phyloP scores from a whole-genome alignment of 2,888 invertebrate species.

The Drosophila differens region DNA sequence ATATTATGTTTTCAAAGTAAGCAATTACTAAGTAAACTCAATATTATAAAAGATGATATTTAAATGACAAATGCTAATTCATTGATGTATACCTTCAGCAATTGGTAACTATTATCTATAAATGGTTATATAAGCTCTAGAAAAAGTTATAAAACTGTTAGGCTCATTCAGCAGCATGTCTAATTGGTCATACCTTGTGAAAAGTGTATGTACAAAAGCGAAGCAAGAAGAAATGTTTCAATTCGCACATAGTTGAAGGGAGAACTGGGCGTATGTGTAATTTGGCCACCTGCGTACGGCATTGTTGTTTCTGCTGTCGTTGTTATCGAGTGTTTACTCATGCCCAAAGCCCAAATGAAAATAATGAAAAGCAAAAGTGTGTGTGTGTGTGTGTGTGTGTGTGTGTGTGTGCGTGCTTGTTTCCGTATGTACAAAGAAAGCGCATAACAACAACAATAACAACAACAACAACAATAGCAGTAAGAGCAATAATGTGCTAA shows the following conservation, averaged over 20 bases:
- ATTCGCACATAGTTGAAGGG: constrained; percentile 22
- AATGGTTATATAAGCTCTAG: not conserved
- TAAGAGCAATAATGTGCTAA: constrained; percentile 33
- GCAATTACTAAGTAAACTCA: not conserved
- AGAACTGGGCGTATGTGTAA: constrained; percentile 67
- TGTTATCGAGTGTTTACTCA: constrained; percentile 64
- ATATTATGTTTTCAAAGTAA: not conserved
- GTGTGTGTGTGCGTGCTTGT: constrained; percentile 7
- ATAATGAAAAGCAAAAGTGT: constrained; percentile 66
- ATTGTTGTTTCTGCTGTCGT: constrained; percentile 8
- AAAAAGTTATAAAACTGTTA: not conserved
- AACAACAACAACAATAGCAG: constrained; percentile 18
- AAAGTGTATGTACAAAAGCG: constrained; percentile 23
- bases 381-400: constrained; percentile 10
- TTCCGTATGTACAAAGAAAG: constrained; percentile 61
- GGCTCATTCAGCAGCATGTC: constrained; percentile 2
- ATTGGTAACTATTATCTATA: not conserved
- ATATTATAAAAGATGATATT: not conserved
- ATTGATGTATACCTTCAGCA: not conserved
- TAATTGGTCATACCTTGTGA: not conserved
- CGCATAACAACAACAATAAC: constrained; percentile 35
- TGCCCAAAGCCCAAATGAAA: constrained; percentile 57
- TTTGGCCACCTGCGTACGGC: constrained; percentile 28
- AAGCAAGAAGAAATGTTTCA: constrained; percentile 16
- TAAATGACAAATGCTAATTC: not conserved